Evolutionary conservation across 1,140 invertebrate species (phyloP).

Genomic region (Oncopeltus fasciatus): DNA sequence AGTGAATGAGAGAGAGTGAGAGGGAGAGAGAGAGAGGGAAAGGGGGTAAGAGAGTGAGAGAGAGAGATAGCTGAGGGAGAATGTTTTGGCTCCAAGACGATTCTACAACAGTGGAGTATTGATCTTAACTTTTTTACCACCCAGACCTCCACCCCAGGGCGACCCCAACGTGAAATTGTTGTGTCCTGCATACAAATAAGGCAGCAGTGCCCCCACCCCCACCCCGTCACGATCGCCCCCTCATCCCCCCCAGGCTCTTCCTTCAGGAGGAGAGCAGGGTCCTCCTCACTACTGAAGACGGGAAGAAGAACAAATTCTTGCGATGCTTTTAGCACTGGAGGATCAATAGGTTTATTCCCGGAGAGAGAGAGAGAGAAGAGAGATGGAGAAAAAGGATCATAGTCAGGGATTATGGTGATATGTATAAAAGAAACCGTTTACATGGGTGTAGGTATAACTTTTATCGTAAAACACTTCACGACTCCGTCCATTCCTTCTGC

Average conservation of each 20-base stretch:
- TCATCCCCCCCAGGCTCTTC: background rate
- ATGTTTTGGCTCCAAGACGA: conserved; percentile 17
- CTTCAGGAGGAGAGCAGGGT: background rate
- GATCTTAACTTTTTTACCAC: conserved; percentile 24
- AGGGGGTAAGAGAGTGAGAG: conserved; percentile 8
- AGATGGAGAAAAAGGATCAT: background rate
- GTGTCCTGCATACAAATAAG: conserved; percentile 27
- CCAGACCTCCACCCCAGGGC: conserved; percentile 8
- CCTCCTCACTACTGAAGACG: too few species aligned
- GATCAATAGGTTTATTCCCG: conserved; percentile 14
- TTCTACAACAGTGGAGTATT: conserved; percentile 22
- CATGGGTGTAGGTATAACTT: too few species aligned
- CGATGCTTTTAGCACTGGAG: conserved; percentile 11
- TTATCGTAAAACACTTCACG: too few species aligned
- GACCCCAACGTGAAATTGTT: conserved; percentile 26
- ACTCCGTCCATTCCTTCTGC: too few species aligned
- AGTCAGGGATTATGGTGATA: background rate
- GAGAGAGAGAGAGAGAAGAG: background rate
- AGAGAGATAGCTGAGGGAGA: background rate
- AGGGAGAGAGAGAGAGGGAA: conserved; percentile 9
- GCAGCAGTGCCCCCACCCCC: conserved; percentile 5
- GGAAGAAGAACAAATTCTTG: conserved; percentile 21
- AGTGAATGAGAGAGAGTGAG: conserved; percentile 5
- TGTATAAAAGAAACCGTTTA: background rate
- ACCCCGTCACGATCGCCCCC: conserved; percentile 4